phyloP scores from a whole-genome alignment of 2,888 invertebrate species.

The Epinotia bilunana region DNA sequence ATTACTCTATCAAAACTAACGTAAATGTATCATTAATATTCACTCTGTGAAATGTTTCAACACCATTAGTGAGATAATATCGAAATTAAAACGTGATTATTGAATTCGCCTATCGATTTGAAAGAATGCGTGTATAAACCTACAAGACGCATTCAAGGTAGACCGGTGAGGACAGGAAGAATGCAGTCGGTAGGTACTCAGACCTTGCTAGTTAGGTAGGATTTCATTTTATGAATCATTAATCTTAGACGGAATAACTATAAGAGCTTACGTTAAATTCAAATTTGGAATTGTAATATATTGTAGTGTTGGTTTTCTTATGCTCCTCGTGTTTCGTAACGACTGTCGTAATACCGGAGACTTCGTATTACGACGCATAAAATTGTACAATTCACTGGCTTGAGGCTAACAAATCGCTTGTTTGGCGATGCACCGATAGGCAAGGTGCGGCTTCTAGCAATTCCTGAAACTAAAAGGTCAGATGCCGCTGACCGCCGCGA shows the following conservation, averaged over 20 bases:
- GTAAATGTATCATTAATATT: constrained; percentile 34
- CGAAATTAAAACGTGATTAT: constrained; percentile 31
- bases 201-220: constrained; percentile 37
- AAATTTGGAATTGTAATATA: constrained; percentile 21
- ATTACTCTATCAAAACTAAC: constrained; percentile 18
- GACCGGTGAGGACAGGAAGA: constrained; percentile 72
- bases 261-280: constrained; percentile 20
- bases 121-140: constrained; percentile 59
- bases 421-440: constrained; percentile 48
- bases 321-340: constrained; percentile 35
- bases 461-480: constrained; percentile 61
- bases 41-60: constrained; percentile 30
- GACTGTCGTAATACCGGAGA: constrained; percentile 32
- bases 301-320: constrained; percentile 24
- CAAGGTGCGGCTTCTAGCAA: constrained; percentile 54
- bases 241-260: constrained; percentile 22
- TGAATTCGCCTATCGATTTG: constrained; percentile 56
- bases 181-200: constrained; percentile 62
- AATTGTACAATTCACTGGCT: constrained; percentile 48
- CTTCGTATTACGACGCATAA: constrained; percentile 47
- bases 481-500: constrained; percentile 50
- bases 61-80: constrained; percentile 46
- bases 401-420: constrained; percentile 38
- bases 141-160: constrained; percentile 69
- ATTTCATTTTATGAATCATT: constrained; percentile 36